Base-by-base conservation (phyloP, 1,140 invertebrate genomes). In the Drosophila baimaii region DNA sequence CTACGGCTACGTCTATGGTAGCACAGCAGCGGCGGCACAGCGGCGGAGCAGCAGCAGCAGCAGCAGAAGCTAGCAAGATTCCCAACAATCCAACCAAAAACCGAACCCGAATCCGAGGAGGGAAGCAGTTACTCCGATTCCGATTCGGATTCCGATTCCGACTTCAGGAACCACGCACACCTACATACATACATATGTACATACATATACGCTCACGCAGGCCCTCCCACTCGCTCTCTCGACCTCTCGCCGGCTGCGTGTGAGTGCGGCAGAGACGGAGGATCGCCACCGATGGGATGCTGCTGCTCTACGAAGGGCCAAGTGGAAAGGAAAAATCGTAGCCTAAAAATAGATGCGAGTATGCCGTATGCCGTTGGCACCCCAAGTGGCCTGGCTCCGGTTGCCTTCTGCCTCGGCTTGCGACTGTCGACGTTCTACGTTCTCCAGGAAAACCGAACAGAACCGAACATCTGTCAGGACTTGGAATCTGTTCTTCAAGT, bases 281-380 rank as follows among this genome's bases (percentile, higher is more conserved):
- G 23, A 58, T 55, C 29, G 59, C 17, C 10, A 17, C 27, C 37
- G 19, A 31, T 43, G 33, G 33, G 19, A 64, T 37, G 57, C 39
- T 51, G 59, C 31, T 29, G 31, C 56, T 31, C 79, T 81, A 81
- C 74, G 69, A 76, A 81, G 55, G 62, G 69, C 57, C 75, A 77
- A 88, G 72, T 88, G 84, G 76, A 52, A 86, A 86, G 76, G 66
- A 86, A 86, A 86, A 88, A 82, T 83, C 83, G 82, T 86, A 86
- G 79, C 76, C 76, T 86, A 79, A 73, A 88, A 70, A 86, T 86
- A 86, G 79, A 82, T 82, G 29, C 71, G 54, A 82, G 64, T 83
- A 82, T 75, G 59, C 41, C 49, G 33, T 41, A 27, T 49, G 43
- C 44, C 19, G 51, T 56, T 54, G 69, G 68, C 71, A 81, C 78